Percentiles rank a stretch among this genome's conserved stretches.
These are phyloP conservation scores for Oreochromis tanganicae DNA, from an alignment of 2,113 vertebrate species.

Conservation along the genomic window DNA sequence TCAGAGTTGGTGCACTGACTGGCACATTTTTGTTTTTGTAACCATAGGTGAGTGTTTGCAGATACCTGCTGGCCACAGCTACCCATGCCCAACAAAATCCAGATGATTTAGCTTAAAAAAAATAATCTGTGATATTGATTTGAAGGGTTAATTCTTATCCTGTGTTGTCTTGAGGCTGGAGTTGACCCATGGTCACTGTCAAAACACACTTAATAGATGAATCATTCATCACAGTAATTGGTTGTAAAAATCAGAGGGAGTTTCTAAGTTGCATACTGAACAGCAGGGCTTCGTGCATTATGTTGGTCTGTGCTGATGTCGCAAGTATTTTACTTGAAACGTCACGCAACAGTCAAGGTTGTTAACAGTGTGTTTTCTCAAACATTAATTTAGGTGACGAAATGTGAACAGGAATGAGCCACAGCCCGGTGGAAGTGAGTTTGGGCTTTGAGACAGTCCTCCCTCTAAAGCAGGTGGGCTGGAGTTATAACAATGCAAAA, in stretches of 20 bases:
- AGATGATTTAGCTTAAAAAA: not conserved
- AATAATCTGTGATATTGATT: not conserved
- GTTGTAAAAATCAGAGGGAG: not conserved
- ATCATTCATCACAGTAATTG: not conserved
- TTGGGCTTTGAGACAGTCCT: not conserved
- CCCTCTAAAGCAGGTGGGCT: not conserved
- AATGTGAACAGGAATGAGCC: not conserved
- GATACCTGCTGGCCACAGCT: not conserved
- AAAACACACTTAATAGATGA: not conserved
- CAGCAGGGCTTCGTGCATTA: not conserved
- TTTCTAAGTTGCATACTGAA: not conserved
- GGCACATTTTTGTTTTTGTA: not conserved
- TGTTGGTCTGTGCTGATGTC: not conserved
- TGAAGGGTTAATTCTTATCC: not conserved
- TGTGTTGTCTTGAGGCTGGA: not conserved
- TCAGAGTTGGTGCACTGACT: not conserved
- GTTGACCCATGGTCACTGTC: not conserved
- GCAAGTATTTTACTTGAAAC: not conserved
- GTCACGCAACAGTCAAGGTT: fast-evolving
- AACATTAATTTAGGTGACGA: not conserved
- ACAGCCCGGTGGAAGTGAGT: not conserved
- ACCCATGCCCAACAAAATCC: not conserved
- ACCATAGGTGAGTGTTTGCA: not conserved
- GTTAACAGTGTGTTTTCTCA: not conserved
- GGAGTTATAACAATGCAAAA: not conserved